These are phyloP conservation scores for Petroica traversi DNA, from an alignment of 2,113 vertebrate genomes.

Conservation along the genomic window DNA sequence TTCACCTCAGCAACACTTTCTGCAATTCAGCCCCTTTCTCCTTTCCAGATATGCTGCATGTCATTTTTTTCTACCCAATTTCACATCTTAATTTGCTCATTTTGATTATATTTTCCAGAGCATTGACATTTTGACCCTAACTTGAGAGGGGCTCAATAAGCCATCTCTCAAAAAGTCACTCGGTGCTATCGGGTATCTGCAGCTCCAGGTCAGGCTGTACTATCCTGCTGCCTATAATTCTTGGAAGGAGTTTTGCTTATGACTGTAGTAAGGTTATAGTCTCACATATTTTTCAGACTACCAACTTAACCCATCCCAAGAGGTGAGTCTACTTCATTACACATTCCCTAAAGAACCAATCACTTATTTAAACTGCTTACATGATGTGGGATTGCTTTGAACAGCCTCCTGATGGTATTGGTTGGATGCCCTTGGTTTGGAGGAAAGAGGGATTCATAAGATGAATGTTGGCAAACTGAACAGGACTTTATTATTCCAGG, in stretches of 20 bases:
- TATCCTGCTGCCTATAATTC: constrained; percentile 10
- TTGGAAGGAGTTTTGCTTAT: constrained; percentile 33
- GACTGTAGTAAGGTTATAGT: constrained; percentile 13
- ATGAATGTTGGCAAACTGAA: background rate
- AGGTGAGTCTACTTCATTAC: background rate
- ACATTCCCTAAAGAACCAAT: background rate
- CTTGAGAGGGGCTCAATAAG: constrained; percentile 21
- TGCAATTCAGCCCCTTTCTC: background rate
- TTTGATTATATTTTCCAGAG: constrained; percentile 58
- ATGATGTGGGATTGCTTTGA: background rate
- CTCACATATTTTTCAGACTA: constrained; percentile 6
- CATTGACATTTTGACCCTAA: constrained; percentile 33
- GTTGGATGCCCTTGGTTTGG: background rate
- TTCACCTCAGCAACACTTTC: constrained; percentile 19
- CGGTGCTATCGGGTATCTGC: background rate
- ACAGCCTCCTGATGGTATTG: background rate
- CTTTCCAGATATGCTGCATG: constrained; percentile 15
- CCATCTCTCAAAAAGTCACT: constrained; percentile 8
- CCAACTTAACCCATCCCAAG: constrained; percentile 10
- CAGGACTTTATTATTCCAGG: background rate
- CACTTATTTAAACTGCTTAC: background rate
- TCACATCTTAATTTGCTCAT: constrained; percentile 53
- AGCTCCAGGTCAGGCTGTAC: constrained; percentile 20
- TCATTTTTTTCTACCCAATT: constrained; percentile 8
- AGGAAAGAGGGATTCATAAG: background rate